These are phyloP conservation scores for Narcine bancroftii DNA, from an alignment of 2,113 vertebrate genomes.

Conservation along the genomic window DNA sequence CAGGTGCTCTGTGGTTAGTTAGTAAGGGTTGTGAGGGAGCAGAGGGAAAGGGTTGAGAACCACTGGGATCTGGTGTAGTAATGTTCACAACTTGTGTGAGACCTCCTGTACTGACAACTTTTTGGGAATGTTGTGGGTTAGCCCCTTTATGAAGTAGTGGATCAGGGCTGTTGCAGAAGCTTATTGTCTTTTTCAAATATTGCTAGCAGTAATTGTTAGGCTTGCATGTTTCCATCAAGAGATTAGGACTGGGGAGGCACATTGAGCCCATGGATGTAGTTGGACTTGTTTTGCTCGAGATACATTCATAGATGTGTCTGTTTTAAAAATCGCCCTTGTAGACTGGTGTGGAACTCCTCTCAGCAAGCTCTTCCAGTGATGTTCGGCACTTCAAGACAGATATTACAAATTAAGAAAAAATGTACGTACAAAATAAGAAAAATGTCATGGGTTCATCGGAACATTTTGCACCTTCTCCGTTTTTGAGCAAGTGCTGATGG, in stretches of 20 bases:
- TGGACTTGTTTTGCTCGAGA: too few species aligned
- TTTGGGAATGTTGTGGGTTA: background rate
- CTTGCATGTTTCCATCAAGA: background rate
- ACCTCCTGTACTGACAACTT: background rate
- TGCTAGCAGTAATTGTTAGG: background rate
- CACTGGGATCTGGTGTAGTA: background rate
- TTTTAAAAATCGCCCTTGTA: background rate
- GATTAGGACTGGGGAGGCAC: background rate
- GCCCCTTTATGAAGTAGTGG: background rate
- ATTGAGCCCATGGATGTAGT: background rate
- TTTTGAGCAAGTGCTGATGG: background rate
- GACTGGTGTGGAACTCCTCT: too few species aligned
- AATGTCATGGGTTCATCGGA: background rate
- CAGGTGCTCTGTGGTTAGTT: too few species aligned
- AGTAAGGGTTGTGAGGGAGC: too few species aligned
- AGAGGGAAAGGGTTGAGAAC: too few species aligned
- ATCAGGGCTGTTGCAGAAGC: background rate
- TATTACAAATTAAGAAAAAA: background rate
- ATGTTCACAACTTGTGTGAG: background rate
- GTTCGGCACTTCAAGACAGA: conserved; percentile 3
- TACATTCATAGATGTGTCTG: conserved; percentile 6
- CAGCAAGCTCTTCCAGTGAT: background rate
- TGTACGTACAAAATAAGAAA: background rate
- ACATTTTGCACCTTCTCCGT: background rate
- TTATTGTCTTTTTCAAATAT: background rate